Evolutionary conservation across 2,888 invertebrate genomes (phyloP), one percentile per base, ranked within the genome.

Genomic region (Drosophila barbarae): DNA sequence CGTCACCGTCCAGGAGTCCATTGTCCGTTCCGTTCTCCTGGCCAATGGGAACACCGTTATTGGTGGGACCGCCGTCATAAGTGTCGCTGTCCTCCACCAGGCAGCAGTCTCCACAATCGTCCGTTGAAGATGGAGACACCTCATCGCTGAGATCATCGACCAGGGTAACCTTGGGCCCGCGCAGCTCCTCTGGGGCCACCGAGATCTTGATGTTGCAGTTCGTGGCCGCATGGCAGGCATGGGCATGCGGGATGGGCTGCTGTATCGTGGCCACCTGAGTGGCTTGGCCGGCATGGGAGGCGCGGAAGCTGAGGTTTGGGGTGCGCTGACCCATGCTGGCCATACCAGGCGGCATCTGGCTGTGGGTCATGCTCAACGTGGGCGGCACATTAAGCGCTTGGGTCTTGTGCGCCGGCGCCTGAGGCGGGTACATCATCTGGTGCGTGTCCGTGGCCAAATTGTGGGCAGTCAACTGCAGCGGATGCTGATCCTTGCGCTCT

Each of bases 401-500:
- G 3, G 71, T 49, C 46, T 21, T 12, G 75, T 81, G 51, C 66
- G 64, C 3, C 35, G 36, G 41, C 69, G 59, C 5, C 50, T 59
- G 38, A 65, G 76, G 59, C 71, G 72, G 64, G 38, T 84, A 80
- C 52, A 63, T 65, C 39, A 83, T 41, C 44, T 79, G 80, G 64
- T 84, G 74, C 46, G 70, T 86, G 51, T 86, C 87, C 47, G 85
- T 77, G 58, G 76, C 84, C 69, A 86, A 72, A 41, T 86, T 86
- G 56, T 87, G 87, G 12, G 87, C 86, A 49, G 82, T 81, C 59
- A 82, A 63, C 65, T 82, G 79, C 56, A 77, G 42, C 13, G 78
- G 83, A 71, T 86, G 87, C 54, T 85, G 83, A 53, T 89, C 88
- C 58, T 88, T 88, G 59, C 87, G 87, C 44, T 88, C 88, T 88